These are phyloP conservation scores for Tipula confusa DNA, from an alignment of 2,888 invertebrate genomes.

Conservation along the genomic window DNA sequence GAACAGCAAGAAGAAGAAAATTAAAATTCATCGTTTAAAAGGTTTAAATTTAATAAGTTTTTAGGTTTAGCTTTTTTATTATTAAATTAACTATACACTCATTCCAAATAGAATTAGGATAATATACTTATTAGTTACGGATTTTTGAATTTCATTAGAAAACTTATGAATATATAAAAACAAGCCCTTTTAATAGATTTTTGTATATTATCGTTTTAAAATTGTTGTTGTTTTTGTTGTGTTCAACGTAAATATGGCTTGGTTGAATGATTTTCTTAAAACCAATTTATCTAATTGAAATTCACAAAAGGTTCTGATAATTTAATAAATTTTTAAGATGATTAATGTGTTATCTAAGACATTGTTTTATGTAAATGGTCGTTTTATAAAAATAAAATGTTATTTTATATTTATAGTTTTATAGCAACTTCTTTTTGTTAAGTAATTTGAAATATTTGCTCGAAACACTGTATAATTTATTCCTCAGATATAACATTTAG, in stretches of 20 bases:
- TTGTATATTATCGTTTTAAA: neutral
- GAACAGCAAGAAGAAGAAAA: neutral
- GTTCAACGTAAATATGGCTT: neutral
- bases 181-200: neutral
- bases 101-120: neutral
- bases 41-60: neutral
- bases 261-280: neutral
- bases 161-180: neutral
- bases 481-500: no score
- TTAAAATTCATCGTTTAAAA: neutral
- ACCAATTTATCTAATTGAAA: neutral
- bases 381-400: no score
- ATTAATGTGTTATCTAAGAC: no score
- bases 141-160: neutral
- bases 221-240: neutral
- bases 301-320: neutral
- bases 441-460: no score
- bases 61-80: neutral
- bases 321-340: neutral
- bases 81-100: neutral
- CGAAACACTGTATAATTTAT: no score
- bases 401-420: no score
- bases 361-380: no score
- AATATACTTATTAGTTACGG: neutral
- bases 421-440: no score